Evolutionary conservation across 2,113 vertebrate species (phyloP).

Genomic region (Tylochromis polylepis): DNA sequence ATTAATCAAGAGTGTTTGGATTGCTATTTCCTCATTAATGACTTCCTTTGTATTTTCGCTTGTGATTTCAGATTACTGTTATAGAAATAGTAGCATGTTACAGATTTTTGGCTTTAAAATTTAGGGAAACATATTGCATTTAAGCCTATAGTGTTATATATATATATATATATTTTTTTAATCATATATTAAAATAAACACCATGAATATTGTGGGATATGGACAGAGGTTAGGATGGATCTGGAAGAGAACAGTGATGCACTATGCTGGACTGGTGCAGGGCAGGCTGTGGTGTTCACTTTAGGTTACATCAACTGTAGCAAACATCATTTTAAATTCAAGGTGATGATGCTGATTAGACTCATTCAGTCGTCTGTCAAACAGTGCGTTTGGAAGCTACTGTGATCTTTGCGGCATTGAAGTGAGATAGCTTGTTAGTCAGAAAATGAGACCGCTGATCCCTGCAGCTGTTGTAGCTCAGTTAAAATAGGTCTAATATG

Average conservation of each 20-base stretch:
- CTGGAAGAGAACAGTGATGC: not conserved
- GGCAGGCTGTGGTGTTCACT: not conserved
- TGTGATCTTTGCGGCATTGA: not conserved
- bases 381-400: not conserved
- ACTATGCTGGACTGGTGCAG: not conserved
- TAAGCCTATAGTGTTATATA: not conserved
- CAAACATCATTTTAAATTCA: not conserved
- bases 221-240: not conserved
- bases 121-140: not conserved
- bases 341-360: not conserved
- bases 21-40: not conserved
- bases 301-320: not conserved
- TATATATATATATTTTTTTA: too few relatives aligned
- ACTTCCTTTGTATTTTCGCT: not conserved
- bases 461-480: fast-evolving
- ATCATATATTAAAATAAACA: not conserved
- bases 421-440: not conserved
- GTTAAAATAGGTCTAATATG: not conserved
- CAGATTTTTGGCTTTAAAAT: not conserved
- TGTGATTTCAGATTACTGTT: not conserved
- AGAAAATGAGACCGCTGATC: not conserved
- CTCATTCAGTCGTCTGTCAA: not conserved
- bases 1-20: not conserved
- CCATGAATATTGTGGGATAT: not conserved
- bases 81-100: not conserved